Conservation (phyloP, 1,140 invertebrate genomes). For the Drosophila yakuba region DNA sequence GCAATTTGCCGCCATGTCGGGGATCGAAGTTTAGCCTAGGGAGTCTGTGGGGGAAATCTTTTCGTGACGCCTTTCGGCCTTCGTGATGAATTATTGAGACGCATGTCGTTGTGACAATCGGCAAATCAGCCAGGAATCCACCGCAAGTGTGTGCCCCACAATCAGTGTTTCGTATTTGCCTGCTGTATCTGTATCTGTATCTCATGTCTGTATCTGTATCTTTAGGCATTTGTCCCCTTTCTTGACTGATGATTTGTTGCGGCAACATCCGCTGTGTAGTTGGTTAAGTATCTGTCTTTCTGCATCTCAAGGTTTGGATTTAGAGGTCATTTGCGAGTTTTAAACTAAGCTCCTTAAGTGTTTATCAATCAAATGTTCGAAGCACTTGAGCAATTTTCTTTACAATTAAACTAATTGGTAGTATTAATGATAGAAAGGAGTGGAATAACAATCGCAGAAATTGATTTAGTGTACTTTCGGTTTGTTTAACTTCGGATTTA, state of each 20-base stretch:
- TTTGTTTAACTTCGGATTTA: no score
- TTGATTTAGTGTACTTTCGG: no score
- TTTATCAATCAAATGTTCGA: slow-evolving; percentile 10
- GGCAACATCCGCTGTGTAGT: slow-evolving; percentile 8
- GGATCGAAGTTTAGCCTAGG: slow-evolving; percentile 40
- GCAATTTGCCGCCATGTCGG: slow-evolving; percentile 79
- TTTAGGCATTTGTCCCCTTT: slow-evolving; percentile 19
- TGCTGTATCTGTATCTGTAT: slow-evolving; percentile 6
- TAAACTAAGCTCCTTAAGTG: slow-evolving; percentile 72
- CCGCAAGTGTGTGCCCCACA: slow-evolving; percentile 6
- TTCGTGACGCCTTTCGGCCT: slow-evolving; percentile 60
- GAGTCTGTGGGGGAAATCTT: slow-evolving; percentile 33
- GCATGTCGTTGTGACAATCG: slow-evolving; percentile 77
- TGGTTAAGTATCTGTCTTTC: slow-evolving; percentile 5
- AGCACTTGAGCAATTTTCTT: no score
- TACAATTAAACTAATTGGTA: slow-evolving; percentile 64
- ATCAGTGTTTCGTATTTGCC: slow-evolving; percentile 18
- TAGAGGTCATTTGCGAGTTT: slow-evolving; percentile 73
- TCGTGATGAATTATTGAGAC: slow-evolving; percentile 76
- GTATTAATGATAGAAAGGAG: no score
- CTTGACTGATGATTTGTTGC: slow-evolving; percentile 67
- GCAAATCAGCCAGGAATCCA: slow-evolving; percentile 65
- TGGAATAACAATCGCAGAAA: no score
- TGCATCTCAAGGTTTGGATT: slow-evolving; percentile 62
- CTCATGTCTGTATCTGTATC: slow-evolving; percentile 14